Conservation (phyloP, 30 jellyfish, hydroid and myxozoan species). For the Pseudorhiza aurosa region DNA sequence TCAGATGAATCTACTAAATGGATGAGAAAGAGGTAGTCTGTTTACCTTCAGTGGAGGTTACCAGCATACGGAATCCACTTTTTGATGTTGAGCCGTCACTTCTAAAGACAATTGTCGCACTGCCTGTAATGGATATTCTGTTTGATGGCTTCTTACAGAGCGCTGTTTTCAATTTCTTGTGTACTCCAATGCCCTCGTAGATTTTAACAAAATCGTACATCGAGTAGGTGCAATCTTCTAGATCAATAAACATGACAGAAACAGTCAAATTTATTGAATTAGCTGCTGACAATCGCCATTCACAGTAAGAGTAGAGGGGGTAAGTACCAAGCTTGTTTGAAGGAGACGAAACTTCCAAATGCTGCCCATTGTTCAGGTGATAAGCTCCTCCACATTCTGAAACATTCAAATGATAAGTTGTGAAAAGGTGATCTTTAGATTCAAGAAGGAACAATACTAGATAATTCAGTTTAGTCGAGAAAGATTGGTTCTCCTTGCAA, state of each 20-base stretch:
- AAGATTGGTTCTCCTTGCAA: too few species aligned
- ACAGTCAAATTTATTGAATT: background rate
- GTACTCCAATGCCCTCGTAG: background rate
- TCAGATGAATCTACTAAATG: too few species aligned
- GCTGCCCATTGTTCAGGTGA: background rate
- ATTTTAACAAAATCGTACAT: background rate
- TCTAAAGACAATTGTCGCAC: background rate
- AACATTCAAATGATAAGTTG: background rate
- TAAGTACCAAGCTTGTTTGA: background rate
- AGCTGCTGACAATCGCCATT: background rate
- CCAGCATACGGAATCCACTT: background rate
- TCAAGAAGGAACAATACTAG: too few species aligned
- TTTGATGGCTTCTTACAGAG: background rate
- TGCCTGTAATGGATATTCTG: background rate
- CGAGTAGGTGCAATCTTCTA: background rate
- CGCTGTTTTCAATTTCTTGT: background rate
- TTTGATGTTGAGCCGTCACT: background rate
- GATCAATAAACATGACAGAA: background rate
- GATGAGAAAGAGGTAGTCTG: background rate
- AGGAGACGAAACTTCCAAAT: background rate
- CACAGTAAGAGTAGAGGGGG: background rate
- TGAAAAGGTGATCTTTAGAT: too few species aligned
- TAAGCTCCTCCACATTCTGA: constrained; percentile 4
- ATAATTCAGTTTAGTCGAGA: too few species aligned
- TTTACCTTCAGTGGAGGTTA: background rate